phyloP scores from a whole-genome alignment of 92 coral and sea anemone species.

The Siderastrea radians region DNA sequence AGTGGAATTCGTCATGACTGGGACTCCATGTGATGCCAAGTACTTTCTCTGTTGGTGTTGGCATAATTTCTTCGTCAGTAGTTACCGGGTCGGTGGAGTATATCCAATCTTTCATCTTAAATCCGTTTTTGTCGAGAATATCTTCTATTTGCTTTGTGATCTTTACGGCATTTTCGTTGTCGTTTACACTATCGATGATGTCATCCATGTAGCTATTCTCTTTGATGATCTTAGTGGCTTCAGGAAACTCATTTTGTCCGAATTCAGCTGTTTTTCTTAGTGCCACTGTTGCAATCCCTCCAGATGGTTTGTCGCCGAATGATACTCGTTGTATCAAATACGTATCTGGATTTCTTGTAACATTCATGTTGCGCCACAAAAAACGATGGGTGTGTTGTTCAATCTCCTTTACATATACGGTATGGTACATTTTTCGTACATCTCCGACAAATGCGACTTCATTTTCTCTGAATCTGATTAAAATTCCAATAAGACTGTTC shows the following conservation, averaged over 20 bases:
- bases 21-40: not conserved
- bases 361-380: slow-evolving; percentile 3
- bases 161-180: slow-evolving; percentile 26
- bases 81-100: not conserved
- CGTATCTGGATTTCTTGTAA: slow-evolving; percentile 50
- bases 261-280: slow-evolving; percentile 43
- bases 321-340: slow-evolving; percentile 47
- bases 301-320: slow-evolving; percentile 57
- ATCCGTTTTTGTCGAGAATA: slow-evolving; percentile 47
- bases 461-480: slow-evolving; percentile 67
- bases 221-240: slow-evolving; percentile 35
- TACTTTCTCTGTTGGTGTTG: not conserved
- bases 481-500: slow-evolving; percentile 62
- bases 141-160: slow-evolving; percentile 44
- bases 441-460: slow-evolving; percentile 49
- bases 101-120: slow-evolving; percentile 65
- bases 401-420: slow-evolving; percentile 18
- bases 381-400: not conserved
- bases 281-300: no score
- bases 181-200: slow-evolving; percentile 38
- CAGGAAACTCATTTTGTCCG: slow-evolving; percentile 23
- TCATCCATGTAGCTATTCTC: slow-evolving; percentile 57
- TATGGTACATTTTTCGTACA: slow-evolving; percentile 68
- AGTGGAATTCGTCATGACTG: not conserved
- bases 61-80: not conserved